Conservation (phyloP, 2,888 invertebrate species). For the Ellobium chinense region DNA sequence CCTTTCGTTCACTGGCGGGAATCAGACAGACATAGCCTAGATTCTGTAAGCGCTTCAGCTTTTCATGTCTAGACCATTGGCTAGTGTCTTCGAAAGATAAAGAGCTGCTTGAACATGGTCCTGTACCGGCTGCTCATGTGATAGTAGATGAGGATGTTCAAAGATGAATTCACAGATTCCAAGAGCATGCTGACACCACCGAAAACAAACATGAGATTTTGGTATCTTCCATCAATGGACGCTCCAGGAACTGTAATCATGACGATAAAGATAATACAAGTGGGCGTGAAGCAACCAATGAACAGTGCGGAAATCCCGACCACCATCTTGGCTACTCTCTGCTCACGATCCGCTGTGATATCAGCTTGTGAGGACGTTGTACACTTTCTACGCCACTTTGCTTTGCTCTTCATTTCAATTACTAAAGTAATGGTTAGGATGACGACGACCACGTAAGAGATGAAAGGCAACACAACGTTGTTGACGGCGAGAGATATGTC, state of each 20-base stretch:
- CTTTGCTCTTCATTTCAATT: not conserved
- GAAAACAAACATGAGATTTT: constrained; percentile 9
- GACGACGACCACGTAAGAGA: not conserved
- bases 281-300: constrained; percentile 1
- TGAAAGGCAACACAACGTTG: constrained; percentile 3
- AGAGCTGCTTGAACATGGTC: not conserved
- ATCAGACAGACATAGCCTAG: too few relatives aligned
- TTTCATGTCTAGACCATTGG: too few relatives aligned
- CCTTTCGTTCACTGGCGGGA: too few relatives aligned
- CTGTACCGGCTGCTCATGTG: constrained; percentile 1
- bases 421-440: not conserved
- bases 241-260: constrained; percentile 5
- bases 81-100: too few relatives aligned
- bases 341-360: not conserved
- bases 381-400: constrained; percentile 12
- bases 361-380: not conserved
- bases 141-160: constrained; percentile 20
- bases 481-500: constrained; percentile 13
- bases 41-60: too few relatives aligned
- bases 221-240: not conserved
- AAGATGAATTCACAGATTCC: not conserved
- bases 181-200: not conserved
- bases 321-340: constrained; percentile 10
- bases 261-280: not conserved
- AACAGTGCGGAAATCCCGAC: not conserved